Evolutionary conservation across 2,797 vertebrate genomes (phyloP), one percentile per base, ranked within the genome.

Genomic region (Squalus acanthias): DNA sequence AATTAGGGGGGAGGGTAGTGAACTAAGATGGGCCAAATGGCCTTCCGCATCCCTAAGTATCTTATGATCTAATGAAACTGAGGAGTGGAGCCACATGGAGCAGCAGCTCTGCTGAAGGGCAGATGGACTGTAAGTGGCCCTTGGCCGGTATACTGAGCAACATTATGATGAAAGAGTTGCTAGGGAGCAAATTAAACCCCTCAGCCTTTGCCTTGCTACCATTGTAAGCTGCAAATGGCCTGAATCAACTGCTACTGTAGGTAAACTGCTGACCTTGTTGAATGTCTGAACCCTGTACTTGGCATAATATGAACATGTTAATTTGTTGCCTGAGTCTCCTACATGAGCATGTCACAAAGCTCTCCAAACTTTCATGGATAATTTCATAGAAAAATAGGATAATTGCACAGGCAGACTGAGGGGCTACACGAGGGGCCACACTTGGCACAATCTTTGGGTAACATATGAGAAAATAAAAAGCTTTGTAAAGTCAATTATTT

Each of bases 341-440:
- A 82, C n/a, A 82, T 46, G 79, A 85, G 20, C 82, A 85, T 85
- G 82, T 24, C 60, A 63, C 60, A 63, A 63, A 63, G 60, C 2
- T 63, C 82, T 85, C 82, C 20, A 50, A 50, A 3, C 79, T 50
- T 85, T 50, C 82, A 85, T 50, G 82, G 39, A 85, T 85, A 50
- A 85, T 85, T 85, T 85, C 82, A 85, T 22, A 85, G 74, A 76
- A 76, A 76, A 76, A 76, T 76, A 76, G 29, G 74, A 76, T 76
- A 29, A 76, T n/a, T 76, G 1, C 33, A n/a, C 1, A 76, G 39
- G 82, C 39, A 50, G 6, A 85, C 60, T 63, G 60, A 63, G 60
- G 60, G 60, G 60, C 60, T 63, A 63, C 82, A 85, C 82, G 22
- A 50, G 20, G 39, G 0, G 82, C 82, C 20, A 85, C 9, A 76